Evolutionary conservation across 2,797 vertebrate genomes (phyloP), one percentile per base, ranked within the genome.

Genomic region (Siniperca undulata): DNA sequence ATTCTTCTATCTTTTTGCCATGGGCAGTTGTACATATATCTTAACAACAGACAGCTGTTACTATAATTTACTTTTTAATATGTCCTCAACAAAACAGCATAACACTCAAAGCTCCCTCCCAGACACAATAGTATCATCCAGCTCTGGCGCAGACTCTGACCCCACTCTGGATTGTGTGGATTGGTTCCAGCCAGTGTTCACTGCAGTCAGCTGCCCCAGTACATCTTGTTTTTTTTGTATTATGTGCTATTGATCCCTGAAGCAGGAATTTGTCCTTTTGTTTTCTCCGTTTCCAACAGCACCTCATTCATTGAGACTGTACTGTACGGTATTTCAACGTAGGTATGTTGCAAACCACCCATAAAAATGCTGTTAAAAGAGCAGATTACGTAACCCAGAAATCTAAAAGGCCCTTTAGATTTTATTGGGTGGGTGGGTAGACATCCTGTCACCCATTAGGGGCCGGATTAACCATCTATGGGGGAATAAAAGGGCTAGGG

Each of bases 121-220:
- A 60, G 70, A 72, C 80, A 58, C 46, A 77, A 62, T 17, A 70
- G n/a, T n/a, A 38, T 61, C n/a, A 7, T 22, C 50, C 60, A 68
- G 56, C 65, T 64, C 34, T 20, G 77, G 55, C 1, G 7, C 61
- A 38, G 67, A 13, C 67, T 6, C 62, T 50, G 62, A 50, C 50
- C 60, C 55, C n/a, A 7, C 66, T 79, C 74, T 69, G 65, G 72
- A 73, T 50, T 24, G 13, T 70, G 55, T 84, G 73, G 73, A 73
- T 3, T 22, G 13, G 42, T 56, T 86, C 79, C 86, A 84, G 78
- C 44, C 27, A 53, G 59, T 30, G 42, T 80, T 69, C 52, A 8
- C 71, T 40, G 80, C 17, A 60, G 68, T 60, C 85, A 80, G 83
- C 84, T 84, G 85, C 74, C 56, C 20, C 78, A 67, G 73, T 38